Conservation (phyloP, 2,888 invertebrate genomes). For the Ormyrus nitidulus region DNA sequence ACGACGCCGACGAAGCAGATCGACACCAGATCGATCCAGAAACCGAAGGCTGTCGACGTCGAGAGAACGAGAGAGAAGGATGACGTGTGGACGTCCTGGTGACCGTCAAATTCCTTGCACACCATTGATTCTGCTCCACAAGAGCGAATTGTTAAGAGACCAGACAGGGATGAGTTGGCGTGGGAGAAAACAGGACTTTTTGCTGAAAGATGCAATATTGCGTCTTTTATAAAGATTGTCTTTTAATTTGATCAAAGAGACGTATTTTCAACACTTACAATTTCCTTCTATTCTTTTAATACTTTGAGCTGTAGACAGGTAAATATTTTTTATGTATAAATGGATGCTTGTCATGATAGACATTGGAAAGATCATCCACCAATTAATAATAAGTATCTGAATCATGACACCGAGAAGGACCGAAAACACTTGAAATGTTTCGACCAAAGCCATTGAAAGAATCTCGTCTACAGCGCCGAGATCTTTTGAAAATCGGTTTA, state of each 20-base stretch:
- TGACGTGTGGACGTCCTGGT: slow-evolving; percentile 83
- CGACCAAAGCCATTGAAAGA: slow-evolving; percentile 81
- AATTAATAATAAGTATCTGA: slow-evolving; percentile 85
- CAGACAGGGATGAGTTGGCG: slow-evolving; percentile 89
- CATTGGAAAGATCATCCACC: slow-evolving; percentile 81
- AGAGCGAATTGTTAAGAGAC: slow-evolving; percentile 91
- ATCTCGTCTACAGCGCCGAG: slow-evolving; percentile 87
- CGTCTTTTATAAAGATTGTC: background rate
- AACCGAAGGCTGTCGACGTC: slow-evolving; percentile 80
- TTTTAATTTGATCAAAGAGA: no score
- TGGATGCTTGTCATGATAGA: slow-evolving; percentile 81
- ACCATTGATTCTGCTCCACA: slow-evolving; percentile 85
- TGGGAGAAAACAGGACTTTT: slow-evolving; percentile 95
- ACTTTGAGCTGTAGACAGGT: slow-evolving; percentile 84
- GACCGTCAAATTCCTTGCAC: slow-evolving; percentile 84
- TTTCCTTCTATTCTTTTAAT: slow-evolving; percentile 81
- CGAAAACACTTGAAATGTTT: slow-evolving; percentile 82
- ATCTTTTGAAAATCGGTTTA: slow-evolving; percentile 91
- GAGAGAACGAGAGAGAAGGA: slow-evolving; percentile 80
- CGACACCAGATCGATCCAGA: slow-evolving; percentile 82
- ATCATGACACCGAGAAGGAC: slow-evolving; percentile 84
- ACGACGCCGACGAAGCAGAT: slow-evolving; percentile 78
- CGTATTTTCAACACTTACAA: slow-evolving; percentile 69
- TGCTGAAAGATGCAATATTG: slow-evolving; percentile 57
- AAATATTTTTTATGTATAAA: slow-evolving; percentile 81